These are phyloP conservation scores for Cynocephalus volans DNA, from an alignment of 2,113 vertebrate genomes.

Conservation along the genomic window DNA sequence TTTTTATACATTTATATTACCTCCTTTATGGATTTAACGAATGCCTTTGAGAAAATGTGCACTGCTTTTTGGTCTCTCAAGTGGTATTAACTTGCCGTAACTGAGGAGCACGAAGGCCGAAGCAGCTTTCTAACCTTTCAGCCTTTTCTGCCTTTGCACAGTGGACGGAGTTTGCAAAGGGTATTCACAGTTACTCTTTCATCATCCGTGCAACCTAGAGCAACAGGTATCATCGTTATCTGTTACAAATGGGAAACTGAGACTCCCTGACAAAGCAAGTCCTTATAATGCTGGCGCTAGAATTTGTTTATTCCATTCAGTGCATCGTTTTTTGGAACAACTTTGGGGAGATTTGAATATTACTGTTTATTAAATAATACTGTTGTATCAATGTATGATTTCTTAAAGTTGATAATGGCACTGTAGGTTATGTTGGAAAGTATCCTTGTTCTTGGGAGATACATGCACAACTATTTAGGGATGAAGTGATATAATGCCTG, in stretches of 20 bases:
- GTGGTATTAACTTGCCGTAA: not conserved
- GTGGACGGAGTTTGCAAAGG: not conserved
- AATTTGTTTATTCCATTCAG: not conserved
- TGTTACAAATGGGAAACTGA: not conserved
- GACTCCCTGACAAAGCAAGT: not conserved
- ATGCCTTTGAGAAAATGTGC: not conserved
- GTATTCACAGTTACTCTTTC: not conserved
- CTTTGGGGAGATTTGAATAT: conserved; percentile 2
- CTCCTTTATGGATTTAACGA: not conserved
- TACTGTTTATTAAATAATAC: not conserved
- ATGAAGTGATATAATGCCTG: not conserved
- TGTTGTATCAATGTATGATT: not conserved
- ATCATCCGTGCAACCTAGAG: not conserved
- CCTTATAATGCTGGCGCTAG: not conserved
- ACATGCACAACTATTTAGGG: not conserved
- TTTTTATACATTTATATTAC: not conserved
- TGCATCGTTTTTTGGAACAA: not conserved
- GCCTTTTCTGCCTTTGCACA: not conserved
- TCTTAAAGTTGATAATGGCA: not conserved
- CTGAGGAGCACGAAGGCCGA: not conserved
- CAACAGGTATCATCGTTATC: not conserved
- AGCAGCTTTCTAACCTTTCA: not conserved
- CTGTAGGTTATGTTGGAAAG: not conserved
- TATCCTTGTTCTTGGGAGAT: not conserved
- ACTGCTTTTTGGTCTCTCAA: not conserved